These are phyloP conservation scores for Osmerus mordax DNA, from an alignment of 2,113 vertebrate species.

Conservation along the genomic window DNA sequence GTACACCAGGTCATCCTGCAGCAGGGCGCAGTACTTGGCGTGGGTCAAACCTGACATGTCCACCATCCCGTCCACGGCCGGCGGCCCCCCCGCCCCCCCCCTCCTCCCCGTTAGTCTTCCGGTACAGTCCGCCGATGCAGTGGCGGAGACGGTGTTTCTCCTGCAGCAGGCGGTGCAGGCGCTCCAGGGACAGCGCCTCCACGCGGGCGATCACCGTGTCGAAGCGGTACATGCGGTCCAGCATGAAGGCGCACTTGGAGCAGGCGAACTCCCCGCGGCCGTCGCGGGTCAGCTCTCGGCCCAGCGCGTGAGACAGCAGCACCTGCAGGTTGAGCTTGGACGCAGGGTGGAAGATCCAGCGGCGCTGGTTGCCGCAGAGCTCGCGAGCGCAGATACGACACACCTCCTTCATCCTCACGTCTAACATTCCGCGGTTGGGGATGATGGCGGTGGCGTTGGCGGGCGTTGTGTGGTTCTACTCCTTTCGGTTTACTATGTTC, in stretches of 20 bases:
- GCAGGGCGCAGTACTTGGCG: conserved; percentile 79
- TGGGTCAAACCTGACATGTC: conserved; percentile 81
- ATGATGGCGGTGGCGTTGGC: neutral
- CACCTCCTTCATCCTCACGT: conserved; percentile 82
- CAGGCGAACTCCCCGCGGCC: conserved; percentile 92
- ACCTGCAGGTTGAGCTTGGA: conserved; percentile 91
- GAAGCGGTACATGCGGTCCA: conserved; percentile 94
- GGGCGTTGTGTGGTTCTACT: neutral
- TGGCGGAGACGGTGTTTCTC: conserved; percentile 91
- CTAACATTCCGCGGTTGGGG: conserved; percentile 54
- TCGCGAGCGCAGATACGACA: conserved; percentile 93
- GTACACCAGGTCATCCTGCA: conserved; percentile 89
- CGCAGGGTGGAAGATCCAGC: conserved; percentile 94
- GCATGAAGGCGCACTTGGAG: conserved; percentile 96
- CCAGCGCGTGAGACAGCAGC: conserved; percentile 88
- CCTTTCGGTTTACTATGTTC: too few relatives aligned
- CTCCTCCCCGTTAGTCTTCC: conserved; percentile 75
- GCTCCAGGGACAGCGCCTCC: conserved; percentile 92
- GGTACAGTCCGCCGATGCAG: conserved; percentile 84
- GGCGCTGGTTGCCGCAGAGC: conserved; percentile 92
- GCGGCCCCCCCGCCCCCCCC: conserved; percentile 36
- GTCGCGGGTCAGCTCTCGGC: conserved; percentile 82
- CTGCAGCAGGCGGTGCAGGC: conserved; percentile 85
- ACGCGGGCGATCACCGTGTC: conserved; percentile 94
- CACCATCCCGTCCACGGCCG: conserved; percentile 56